Conservation (phyloP, 2,113 vertebrate genomes). For the Daphoenositta chrysoptera region DNA sequence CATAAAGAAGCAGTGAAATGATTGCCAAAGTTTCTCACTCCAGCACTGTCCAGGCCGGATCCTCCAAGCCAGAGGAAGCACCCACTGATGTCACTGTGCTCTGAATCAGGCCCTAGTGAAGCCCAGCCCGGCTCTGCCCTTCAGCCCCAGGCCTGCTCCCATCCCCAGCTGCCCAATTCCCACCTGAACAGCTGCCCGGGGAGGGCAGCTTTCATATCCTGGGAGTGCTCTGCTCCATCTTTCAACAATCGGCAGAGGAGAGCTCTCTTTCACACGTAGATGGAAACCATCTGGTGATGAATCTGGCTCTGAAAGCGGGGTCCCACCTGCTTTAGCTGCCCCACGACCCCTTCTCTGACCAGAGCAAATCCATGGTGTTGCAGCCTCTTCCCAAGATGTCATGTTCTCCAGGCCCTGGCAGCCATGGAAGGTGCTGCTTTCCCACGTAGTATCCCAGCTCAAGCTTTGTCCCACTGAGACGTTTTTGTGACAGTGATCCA, state of each 20-base stretch:
- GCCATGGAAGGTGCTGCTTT: background rate
- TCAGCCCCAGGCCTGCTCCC: background rate
- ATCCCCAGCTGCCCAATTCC: background rate
- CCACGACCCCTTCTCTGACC: rapidly evolving
- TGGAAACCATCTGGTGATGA: background rate
- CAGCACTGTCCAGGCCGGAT: background rate
- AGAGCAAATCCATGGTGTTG: background rate
- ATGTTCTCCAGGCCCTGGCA: background rate
- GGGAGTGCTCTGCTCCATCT: background rate
- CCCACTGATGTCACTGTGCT: background rate
- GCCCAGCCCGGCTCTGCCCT: background rate
- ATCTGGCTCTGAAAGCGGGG: background rate
- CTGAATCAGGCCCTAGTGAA: background rate
- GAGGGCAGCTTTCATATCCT: background rate
- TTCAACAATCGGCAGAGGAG: rapidly evolving
- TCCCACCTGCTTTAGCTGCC: background rate
- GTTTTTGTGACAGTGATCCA: background rate
- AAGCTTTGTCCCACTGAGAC: background rate
- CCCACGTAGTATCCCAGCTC: background rate
- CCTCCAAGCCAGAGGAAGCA: background rate
- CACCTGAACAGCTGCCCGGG: background rate
- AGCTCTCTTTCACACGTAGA: rapidly evolving
- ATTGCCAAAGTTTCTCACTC: background rate
- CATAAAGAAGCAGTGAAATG: background rate
- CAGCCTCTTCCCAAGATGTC: background rate